A percentile compares a stretch with the other conserved stretches of the same genome.
phyloP scores from a whole-genome alignment of 2,113 vertebrate species.

The Sphyrna mokarran region DNA sequence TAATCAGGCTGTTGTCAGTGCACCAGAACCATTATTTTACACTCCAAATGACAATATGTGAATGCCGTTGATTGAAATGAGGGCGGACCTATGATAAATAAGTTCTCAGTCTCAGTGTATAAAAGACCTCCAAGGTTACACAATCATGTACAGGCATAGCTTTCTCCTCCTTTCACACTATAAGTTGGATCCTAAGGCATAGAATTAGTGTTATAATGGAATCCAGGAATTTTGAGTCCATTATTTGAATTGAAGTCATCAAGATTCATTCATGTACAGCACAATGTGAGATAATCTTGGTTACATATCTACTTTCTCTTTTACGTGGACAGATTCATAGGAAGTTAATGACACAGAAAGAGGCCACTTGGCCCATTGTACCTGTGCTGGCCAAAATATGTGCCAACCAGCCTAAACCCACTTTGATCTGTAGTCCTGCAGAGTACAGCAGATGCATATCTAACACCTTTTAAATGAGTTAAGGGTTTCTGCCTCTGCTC shows the following conservation, averaged over 20 bases:
- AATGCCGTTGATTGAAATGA: background rate
- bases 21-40: background rate
- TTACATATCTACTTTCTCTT: background rate
- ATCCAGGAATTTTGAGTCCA: background rate
- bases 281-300: background rate
- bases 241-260: background rate
- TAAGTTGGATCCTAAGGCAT: background rate
- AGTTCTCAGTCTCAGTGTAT: background rate
- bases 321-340: no score
- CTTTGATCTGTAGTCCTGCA: no score
- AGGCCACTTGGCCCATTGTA: no score
- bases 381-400: no score
- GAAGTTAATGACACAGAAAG: no score
- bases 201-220: background rate
- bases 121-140: background rate
- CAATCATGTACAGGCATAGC: background rate
- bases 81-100: background rate
- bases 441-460: no score
- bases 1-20: background rate
- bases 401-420: no score
- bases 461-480: no score
- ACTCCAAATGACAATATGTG: background rate
- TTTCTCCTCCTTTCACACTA: background rate
- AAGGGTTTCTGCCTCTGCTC: no score
- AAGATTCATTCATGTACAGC: background rate